phyloP scores from a whole-genome alignment of 2,888 invertebrate genomes.

The Zygothrica quintamaculata region DNA sequence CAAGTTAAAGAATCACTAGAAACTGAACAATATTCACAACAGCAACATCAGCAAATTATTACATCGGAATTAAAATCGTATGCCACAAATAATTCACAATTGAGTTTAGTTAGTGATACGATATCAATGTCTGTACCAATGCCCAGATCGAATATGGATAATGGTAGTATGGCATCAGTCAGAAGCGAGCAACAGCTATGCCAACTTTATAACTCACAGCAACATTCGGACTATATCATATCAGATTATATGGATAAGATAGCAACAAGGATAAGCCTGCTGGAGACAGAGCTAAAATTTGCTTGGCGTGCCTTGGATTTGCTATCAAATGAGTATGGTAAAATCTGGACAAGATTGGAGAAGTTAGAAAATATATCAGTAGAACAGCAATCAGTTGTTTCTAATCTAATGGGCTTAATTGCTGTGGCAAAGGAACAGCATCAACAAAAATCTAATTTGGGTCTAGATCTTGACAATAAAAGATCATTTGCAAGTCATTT shows the following conservation, averaged over 20 bases:
- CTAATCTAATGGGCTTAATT: constrained; percentile 88
- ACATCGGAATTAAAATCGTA: constrained; percentile 41
- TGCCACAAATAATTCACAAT: constrained; percentile 39
- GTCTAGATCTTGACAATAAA: constrained; percentile 21
- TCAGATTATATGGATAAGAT: constrained; percentile 96
- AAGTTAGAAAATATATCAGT: constrained; percentile 93
- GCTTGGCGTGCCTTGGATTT: constrained; percentile 96
- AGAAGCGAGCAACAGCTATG: constrained; percentile 82
- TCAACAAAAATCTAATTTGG: constrained; percentile 27
- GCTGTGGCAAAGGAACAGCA: constrained; percentile 57
- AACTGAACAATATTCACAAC: neutral
- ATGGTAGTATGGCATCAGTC: constrained; percentile 71
- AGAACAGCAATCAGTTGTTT: constrained; percentile 96
- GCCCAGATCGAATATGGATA: constrained; percentile 28
- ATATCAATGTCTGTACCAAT: constrained; percentile 39
- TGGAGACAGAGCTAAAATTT: constrained; percentile 95
- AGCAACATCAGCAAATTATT: neutral
- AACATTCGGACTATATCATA: constrained; percentile 90
- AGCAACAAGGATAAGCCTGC: constrained; percentile 92
- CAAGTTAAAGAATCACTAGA: neutral
- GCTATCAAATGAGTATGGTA: constrained; percentile 95
- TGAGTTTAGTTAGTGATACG: constrained; percentile 29
- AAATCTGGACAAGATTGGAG: constrained; percentile 96
- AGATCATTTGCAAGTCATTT: constrained; percentile 22
- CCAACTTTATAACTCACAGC: constrained; percentile 84